Evolutionary conservation across 2,888 invertebrate species (phyloP).

Genomic region (Andrena hattorfiana): DNA sequence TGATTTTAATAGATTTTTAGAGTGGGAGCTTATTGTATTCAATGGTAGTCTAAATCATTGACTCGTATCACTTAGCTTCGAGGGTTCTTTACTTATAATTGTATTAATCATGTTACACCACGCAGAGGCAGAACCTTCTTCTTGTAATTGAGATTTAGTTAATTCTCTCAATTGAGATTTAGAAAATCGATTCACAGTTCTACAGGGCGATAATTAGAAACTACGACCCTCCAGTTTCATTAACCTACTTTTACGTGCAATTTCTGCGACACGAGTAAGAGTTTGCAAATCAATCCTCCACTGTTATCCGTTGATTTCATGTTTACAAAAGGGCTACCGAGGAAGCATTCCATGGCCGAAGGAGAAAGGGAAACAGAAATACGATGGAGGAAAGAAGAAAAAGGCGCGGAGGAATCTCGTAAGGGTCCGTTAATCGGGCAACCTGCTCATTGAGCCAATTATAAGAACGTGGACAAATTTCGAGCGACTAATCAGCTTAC

Average conservation of each 20-base stretch:
- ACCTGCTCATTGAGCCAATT: constrained; percentile 80
- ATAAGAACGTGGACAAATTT: constrained; percentile 83
- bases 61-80: background rate
- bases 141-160: background rate
- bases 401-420: constrained; percentile 37
- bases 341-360: background rate
- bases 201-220: background rate
- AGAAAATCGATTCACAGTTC: background rate
- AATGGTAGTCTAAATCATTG: background rate
- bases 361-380: background rate
- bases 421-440: constrained; percentile 73
- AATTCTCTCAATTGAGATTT: background rate
- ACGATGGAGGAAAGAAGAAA: constrained; percentile 24
- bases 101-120: background rate
- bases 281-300: background rate
- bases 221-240: background rate
- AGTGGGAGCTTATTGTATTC: too few relatives aligned
- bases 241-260: background rate
- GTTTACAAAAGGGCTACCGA: background rate
- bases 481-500: constrained; percentile 83
- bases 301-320: background rate
- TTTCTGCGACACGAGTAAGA: background rate
- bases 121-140: background rate
- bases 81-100: background rate
- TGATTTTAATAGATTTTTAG: too few relatives aligned